These are phyloP conservation scores for Julus scanicus DNA, from an alignment of 2,888 invertebrate species.

Conservation along the genomic window DNA sequence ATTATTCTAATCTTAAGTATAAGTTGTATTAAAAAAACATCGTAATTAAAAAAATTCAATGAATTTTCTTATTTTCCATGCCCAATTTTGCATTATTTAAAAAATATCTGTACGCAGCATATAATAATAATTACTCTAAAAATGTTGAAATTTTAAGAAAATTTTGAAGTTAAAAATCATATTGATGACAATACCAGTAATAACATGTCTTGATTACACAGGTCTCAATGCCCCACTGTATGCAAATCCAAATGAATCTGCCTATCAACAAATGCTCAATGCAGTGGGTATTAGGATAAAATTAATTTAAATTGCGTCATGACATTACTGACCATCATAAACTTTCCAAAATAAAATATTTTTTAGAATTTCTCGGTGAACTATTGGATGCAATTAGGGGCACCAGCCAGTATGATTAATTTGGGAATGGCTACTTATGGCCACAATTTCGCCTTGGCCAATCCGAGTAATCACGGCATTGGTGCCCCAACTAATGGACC, in stretches of 20 bases:
- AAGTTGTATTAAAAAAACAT: too few species aligned
- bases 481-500: conserved; percentile 72
- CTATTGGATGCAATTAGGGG: conserved; percentile 72
- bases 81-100: too few species aligned
- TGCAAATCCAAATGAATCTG: conserved; percentile 51
- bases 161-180: too few species aligned
- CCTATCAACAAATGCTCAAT: conserved; percentile 32
- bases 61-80: too few species aligned
- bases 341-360: not conserved
- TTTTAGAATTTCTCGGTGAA: conserved; percentile 66
- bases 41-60: too few species aligned
- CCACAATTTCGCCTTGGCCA: conserved; percentile 73
- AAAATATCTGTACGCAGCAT: too few species aligned
- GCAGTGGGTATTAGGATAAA: not conserved
- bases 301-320: too few species aligned
- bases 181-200: too few species aligned
- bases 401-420: conserved; percentile 73
- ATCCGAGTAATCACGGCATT: conserved; percentile 67
- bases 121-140: too few species aligned
- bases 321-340: not conserved
- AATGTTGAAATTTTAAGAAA: too few species aligned
- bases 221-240: conserved; percentile 63
- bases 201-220: not conserved
- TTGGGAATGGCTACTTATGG: conserved; percentile 80
- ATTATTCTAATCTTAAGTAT: too few species aligned